Base-by-base conservation (phyloP, 2,797 vertebrate genomes). In the Leptatherina wallacei region DNA sequence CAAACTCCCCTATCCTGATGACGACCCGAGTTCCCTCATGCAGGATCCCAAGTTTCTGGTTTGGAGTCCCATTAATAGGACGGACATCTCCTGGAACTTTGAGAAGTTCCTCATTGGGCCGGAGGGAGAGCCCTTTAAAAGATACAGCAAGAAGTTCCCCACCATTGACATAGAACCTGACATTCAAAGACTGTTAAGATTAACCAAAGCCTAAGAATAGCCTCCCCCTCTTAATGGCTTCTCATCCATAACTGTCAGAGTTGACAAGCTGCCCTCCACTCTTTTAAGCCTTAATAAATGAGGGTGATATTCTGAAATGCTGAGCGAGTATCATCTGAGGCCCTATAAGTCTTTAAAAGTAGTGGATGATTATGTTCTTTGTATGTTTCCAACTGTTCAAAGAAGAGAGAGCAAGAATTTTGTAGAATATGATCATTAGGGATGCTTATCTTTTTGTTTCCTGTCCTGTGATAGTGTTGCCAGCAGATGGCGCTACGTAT, bases 71-170 rank as follows among this genome's bases (percentile, higher is more conserved):
- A 87, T 99, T 77, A 90, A 85, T 72, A 95, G 98, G 67, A 95
- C 93, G 0, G 98, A 99, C 30, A 69, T 99, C 90, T 94, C 97
- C 38, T 99, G 98, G 98, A 99, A 99, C 92, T 99, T 99, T 69
- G 98, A 99, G 93, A 99, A 99, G 84, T 99, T 99, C 91, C 93
- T 99, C 57, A 93, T 99, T 4, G 98, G 96, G 6, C 98, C 98
- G 0, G 97, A 99, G 55, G 98, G 98, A 57, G 98, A 99, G 76
- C 97, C 98, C 0, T 99, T 99, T 85, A 97, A 96, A 3, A 96
- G 97, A 89, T 99, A 99, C 91, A 98, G 98, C 91, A 96, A 94
- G 83, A 96, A 80, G 36, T 95, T 94, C 81, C 94, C 93, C 22
- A 96, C 97, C 0, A 92, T 93, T 66, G 94, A 94, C 88, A 95